Base-by-base conservation (phyloP, 92 coral and sea anemone species). In the Phenganax stokvisi region DNA sequence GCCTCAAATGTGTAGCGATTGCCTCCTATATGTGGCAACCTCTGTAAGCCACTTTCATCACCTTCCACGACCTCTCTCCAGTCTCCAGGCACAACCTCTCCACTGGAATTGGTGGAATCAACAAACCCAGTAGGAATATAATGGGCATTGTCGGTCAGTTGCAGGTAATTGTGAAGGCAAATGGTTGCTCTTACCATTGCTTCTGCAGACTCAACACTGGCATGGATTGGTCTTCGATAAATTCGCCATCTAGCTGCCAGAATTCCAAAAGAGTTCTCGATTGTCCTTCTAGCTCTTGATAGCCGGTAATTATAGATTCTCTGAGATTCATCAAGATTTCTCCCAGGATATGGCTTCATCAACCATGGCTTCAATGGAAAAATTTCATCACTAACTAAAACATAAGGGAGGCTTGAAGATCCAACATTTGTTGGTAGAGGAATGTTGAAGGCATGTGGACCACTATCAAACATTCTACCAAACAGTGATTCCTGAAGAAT, bases 181-280 rank as follows among this genome's bases (percentile, higher is more conserved):
- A 80, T 37, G n/a, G 74, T 53, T 31, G 75, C 84, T 74, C 52
- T 64, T 2, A 80, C 72, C 9, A 82, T 82, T 56, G 67, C 10
- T 51, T 82, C 85, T 8, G 73, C 85, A 58, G 16, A 72, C 20
- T 58, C 68, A 55, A 68, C 30, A 29, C 17, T 37, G 4, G 71
- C 85, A 13, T 80, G 67, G 54, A 82, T 82, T 2, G 85, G 85
- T 20, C 80, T 51, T 16, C 85, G 53, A 57, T 57, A 82, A 7
- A 82, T 73, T 56, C 85, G 62, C 85, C 85, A 82, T 69, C 77
- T 82, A 2, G 85, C 85, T 6, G 85, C 80, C 29, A 72, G 60
- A 6, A 82, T 72, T 30, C 85, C 85, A 57, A 82, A 82, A 10
- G 85, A 56, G 27, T 82, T 82, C 69, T 81, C 85, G 31, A 82